Evolutionary conservation across 2,888 invertebrate genomes (phyloP).

Genomic region (Leptura quadrifasciata): DNA sequence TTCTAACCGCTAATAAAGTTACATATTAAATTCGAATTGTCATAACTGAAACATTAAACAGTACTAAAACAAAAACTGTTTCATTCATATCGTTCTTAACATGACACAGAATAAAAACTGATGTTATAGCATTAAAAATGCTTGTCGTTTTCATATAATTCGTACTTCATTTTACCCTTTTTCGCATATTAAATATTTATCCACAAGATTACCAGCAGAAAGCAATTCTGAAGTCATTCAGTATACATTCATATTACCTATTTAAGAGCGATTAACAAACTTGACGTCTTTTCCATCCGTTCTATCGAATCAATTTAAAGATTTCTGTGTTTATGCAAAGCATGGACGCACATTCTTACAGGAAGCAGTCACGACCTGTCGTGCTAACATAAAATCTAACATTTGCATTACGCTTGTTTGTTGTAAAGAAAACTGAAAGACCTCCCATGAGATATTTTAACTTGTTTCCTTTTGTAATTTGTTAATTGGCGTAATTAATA

Average conservation of each 20-base stretch:
- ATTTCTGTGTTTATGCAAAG: conserved; percentile 46
- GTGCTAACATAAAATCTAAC: conserved; percentile 39
- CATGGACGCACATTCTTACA: conserved; percentile 44
- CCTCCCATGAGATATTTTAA: conserved; percentile 36
- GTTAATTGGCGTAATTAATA: conserved; percentile 30
- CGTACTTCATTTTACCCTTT: background rate
- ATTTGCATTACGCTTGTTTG: conserved; percentile 39
- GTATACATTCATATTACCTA: conserved; percentile 21
- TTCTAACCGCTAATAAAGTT: too few relatives aligned
- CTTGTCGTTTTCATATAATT: background rate
- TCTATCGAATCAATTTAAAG: conserved; percentile 36
- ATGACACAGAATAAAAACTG: too few relatives aligned
- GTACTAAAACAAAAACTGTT: too few relatives aligned
- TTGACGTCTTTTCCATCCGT: conserved; percentile 17
- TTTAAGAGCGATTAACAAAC: conserved; percentile 31
- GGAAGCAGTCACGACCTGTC: conserved; percentile 48
- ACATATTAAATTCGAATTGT: too few relatives aligned
- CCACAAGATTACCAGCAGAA: background rate
- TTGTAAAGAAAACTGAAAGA: conserved; percentile 32
- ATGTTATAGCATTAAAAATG: background rate
- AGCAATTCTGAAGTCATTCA: conserved; percentile 22
- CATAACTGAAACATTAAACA: too few relatives aligned
- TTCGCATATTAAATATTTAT: background rate
- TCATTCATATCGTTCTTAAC: too few relatives aligned
- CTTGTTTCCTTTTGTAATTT: conserved; percentile 20